Conservation (phyloP, 64 coral and sea anemone species). For the Stichodactyla mertensii region DNA sequence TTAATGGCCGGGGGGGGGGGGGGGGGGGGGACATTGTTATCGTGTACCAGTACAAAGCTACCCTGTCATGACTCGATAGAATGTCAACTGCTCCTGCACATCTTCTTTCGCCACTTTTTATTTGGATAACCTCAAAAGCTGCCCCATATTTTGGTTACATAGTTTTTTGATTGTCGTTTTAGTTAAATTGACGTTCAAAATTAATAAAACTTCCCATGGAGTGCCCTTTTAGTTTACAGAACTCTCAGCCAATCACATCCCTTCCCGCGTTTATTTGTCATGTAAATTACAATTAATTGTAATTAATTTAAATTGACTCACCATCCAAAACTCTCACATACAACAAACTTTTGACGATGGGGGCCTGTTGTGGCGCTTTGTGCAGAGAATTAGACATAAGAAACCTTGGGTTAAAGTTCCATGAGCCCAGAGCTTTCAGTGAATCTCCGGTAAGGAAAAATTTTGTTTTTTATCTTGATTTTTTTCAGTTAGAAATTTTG, state of each 20-base stretch:
- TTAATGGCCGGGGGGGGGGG: too few relatives aligned
- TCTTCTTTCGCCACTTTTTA: too few relatives aligned
- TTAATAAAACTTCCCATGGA: too few relatives aligned
- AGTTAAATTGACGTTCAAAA: too few relatives aligned
- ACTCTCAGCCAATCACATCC: not conserved
- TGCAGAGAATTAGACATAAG: conserved; percentile 38
- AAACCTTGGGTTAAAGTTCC: conserved; percentile 44
- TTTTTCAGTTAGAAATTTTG: not conserved
- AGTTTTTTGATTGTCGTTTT: too few relatives aligned
- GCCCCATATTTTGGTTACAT: too few relatives aligned
- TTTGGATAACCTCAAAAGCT: too few relatives aligned
- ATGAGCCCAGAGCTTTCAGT: conserved; percentile 40
- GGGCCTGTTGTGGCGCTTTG: conserved; percentile 25
- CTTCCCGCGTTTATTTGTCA: conserved; percentile 3
- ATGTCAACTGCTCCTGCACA: too few relatives aligned
- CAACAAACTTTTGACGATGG: not conserved
- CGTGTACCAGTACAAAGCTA: too few relatives aligned
- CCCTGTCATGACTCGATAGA: too few relatives aligned
- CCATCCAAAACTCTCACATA: not conserved
- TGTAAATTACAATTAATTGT: not conserved
- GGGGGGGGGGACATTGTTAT: too few relatives aligned
- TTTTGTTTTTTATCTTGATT: not conserved
- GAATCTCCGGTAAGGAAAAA: conserved; percentile 49
- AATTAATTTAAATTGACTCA: not conserved
- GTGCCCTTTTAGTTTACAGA: not conserved